phyloP scores from a whole-genome alignment of 2,888 invertebrate genomes.

The Drosophila prostipennis region DNA sequence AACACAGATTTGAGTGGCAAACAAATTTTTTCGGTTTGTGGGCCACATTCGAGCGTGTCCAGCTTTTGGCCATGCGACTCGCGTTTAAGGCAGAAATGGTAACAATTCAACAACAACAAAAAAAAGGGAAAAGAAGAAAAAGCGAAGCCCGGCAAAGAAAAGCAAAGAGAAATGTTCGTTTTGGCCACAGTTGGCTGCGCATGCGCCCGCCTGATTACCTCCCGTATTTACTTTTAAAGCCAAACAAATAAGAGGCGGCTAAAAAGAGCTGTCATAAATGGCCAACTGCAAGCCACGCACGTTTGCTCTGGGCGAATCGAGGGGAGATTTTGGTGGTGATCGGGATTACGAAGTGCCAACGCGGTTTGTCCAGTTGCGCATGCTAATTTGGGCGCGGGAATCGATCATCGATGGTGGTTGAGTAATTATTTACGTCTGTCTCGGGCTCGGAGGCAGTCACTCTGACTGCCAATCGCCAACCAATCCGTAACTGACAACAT shows the following conservation, averaged over 20 bases:
- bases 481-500: conserved; percentile 54
- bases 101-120: conserved; percentile 16
- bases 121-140: conserved; percentile 2
- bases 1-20: conserved; percentile 56
- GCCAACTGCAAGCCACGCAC: conserved; percentile 54
- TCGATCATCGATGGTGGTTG: conserved; percentile 55
- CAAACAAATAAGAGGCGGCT: conserved; percentile 34
- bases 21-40: conserved; percentile 59
- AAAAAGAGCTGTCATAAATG: conserved; percentile 40
- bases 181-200: conserved; percentile 69
- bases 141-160: conserved; percentile 26
- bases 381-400: conserved; percentile 67
- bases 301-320: conserved; percentile 28
- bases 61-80: conserved; percentile 67
- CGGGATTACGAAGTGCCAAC: conserved; percentile 27
- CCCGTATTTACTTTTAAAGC: conserved; percentile 68
- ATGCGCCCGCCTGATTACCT: conserved; percentile 48
- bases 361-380: conserved; percentile 42
- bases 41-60: conserved; percentile 75
- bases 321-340: background rate
- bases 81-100: conserved; percentile 58
- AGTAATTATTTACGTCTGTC: conserved; percentile 69
- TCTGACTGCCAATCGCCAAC: conserved; percentile 24
- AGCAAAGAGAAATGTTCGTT: conserved; percentile 66
- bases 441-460: conserved; percentile 19